Conservation (phyloP, 2,888 invertebrate species). For the Colletes collaris region DNA sequence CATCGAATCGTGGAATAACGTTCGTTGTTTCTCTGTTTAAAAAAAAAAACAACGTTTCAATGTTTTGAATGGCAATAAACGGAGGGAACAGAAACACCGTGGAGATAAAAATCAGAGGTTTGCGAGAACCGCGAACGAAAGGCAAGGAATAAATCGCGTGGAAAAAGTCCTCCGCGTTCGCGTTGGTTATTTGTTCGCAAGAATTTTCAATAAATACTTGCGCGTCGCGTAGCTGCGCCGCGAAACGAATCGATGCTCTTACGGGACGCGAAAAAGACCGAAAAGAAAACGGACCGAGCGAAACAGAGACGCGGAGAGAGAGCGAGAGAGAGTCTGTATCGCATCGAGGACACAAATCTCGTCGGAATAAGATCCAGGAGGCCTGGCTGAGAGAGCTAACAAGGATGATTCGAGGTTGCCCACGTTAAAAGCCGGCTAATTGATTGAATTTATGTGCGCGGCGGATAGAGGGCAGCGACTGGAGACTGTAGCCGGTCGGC, state of each 20-base stretch:
- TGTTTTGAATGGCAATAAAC: no score
- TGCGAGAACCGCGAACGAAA: no score
- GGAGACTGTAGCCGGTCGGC: slow-evolving; percentile 24
- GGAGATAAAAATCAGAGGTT: not conserved
- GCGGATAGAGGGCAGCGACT: slow-evolving; percentile 39
- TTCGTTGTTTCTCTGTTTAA: no score
- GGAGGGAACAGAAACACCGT: not conserved
- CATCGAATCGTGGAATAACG: no score
- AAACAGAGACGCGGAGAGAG: no score
- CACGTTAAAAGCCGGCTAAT: slow-evolving; percentile 59
- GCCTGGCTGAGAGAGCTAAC: slow-evolving; percentile 40
- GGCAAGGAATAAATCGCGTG: no score
- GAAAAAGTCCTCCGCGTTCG: no score
- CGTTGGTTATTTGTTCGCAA: not conserved
- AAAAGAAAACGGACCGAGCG: not conserved
- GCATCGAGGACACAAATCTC: slow-evolving; percentile 35
- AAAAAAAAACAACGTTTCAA: no score
- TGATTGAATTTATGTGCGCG: slow-evolving; percentile 56
- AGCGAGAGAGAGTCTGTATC: not conserved
- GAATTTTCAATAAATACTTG: slow-evolving; percentile 15
- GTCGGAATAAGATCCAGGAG: slow-evolving; percentile 30
- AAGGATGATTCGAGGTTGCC: slow-evolving; percentile 56
- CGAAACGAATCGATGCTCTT: slow-evolving; percentile 1
- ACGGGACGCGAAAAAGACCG: not conserved
- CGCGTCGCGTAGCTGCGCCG: not conserved